Conservation (phyloP, 2,797 vertebrate genomes). For the Psittacula derbiana region DNA sequence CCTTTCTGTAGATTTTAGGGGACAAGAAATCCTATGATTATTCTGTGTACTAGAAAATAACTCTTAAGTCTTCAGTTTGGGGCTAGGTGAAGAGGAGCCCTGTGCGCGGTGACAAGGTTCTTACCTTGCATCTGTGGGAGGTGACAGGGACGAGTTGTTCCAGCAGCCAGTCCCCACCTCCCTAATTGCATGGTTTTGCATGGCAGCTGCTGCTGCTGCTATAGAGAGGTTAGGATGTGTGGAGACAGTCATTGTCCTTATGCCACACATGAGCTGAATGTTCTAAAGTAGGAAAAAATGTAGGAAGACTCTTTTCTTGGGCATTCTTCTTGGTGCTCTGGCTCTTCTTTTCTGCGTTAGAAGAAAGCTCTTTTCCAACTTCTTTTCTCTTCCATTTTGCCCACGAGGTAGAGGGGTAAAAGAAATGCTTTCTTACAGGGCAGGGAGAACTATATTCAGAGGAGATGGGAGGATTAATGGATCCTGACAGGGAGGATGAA, state of each 20-base stretch:
- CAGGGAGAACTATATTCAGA: neutral
- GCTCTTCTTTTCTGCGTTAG: neutral
- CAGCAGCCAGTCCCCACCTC: neutral
- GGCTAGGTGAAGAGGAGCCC: neutral
- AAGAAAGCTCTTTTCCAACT: neutral
- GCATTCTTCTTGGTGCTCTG: neutral
- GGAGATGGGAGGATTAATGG: neutral
- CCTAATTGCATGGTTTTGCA: neutral
- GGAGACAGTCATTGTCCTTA: neutral
- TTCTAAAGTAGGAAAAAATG: neutral
- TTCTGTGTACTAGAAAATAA: neutral
- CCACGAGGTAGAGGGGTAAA: neutral
- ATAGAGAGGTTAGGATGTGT: neutral
- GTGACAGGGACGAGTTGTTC: neutral
- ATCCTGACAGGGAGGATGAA: neutral
- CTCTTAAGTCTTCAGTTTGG: neutral
- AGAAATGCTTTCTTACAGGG: neutral
- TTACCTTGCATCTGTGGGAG: neutral
- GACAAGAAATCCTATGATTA: neutral
- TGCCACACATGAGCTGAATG: neutral
- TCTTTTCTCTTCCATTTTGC: neutral
- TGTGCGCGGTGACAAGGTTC: neutral
- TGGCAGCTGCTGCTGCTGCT: neutral
- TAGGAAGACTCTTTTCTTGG: neutral
- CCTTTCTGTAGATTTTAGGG: neutral